These are phyloP conservation scores for Drosophila koepferae DNA, from an alignment of 2,888 invertebrate species.

Conservation along the genomic window DNA sequence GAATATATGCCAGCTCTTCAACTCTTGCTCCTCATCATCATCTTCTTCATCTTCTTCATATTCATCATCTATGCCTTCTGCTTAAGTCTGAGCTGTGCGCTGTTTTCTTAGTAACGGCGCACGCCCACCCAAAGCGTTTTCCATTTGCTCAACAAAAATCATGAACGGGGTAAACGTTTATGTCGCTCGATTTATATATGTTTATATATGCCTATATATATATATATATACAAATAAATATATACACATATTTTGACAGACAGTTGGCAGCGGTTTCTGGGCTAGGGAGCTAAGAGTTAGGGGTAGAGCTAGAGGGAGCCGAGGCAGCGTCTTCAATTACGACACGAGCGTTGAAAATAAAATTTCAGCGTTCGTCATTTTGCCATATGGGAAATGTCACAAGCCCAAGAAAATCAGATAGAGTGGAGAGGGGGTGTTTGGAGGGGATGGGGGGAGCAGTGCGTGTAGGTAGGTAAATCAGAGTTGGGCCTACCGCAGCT, in stretches of 20 bases:
- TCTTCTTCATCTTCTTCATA: neutral
- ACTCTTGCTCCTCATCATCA: neutral
- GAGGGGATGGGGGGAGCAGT: neutral
- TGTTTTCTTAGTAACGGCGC: slow-evolving; percentile 78
- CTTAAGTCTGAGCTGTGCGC: slow-evolving; percentile 35
- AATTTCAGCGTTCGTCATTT: slow-evolving; percentile 67
- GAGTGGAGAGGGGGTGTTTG: neutral
- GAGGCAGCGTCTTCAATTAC: slow-evolving; percentile 71
- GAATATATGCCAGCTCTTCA: slow-evolving; percentile 1
- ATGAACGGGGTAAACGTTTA: slow-evolving; percentile 74
- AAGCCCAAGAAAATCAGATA: slow-evolving; percentile 28
- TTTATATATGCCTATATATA: slow-evolving; percentile 6
- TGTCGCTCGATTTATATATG: slow-evolving; percentile 39
- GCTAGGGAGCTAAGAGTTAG: neutral
- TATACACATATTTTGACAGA: slow-evolving; percentile 74
- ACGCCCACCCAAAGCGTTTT: slow-evolving; percentile 81
- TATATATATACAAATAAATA: slow-evolving; percentile 29
- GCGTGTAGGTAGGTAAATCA: slow-evolving; percentile 34
- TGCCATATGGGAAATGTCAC: slow-evolving; percentile 76
- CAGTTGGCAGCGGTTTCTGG: slow-evolving; percentile 52
- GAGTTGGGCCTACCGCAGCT: slow-evolving; percentile 72
- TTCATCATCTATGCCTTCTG: neutral
- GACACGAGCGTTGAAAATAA: slow-evolving; percentile 77
- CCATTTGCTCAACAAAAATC: slow-evolving; percentile 63
- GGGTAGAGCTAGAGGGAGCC: neutral